Base-by-base conservation (phyloP, 2,797 vertebrate species). In the Fratercula arctica region DNA sequence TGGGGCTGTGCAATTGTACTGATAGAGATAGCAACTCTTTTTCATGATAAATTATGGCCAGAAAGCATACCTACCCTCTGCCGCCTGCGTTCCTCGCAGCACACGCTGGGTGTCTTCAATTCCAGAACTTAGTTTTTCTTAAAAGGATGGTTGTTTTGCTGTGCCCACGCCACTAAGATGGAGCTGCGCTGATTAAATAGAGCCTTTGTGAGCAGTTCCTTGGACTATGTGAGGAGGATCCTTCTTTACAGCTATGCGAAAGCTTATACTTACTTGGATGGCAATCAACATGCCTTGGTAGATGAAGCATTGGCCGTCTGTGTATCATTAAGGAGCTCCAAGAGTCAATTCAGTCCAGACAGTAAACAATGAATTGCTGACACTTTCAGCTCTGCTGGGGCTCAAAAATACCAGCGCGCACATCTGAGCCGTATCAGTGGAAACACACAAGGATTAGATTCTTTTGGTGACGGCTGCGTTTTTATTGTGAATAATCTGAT, bases 321-420 rank as follows among this genome's bases (percentile, higher is more conserved):
- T 56, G 78, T 72, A 78, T 78, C 69, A 35, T 87, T 87, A 92
- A 89, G 90, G 66, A 93, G 69, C 73, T 93, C 0, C 1, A 85
- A 93, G 66, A 91, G 86, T 86, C 80, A 66, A 31, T 87, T 90
- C 91, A 92, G 75, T 59, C 94, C 90, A 95, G 96, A 92, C 88
- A 94, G 90, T 79, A 89, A 95, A 94, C 92, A 95, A 77, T 75
- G 90, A 94, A 80, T 67, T 60, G 84, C 94, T 95, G 88, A 93
- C 84, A 92, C 90, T 96, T 95, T 39, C 84, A 93, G 89, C 93
- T 68, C 84, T 96, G 92, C 75, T 61, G 80, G 78, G 83, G 86
- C 94, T 95, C 89, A 83, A 37, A 77, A 93, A 92, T 78, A 76
- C 53, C 90, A 93, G 53, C 1, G 8, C 0, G 19, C 81, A 87